These are phyloP conservation scores for Apocheima hispidaria DNA, from an alignment of 2,888 invertebrate species.

Conservation along the genomic window DNA sequence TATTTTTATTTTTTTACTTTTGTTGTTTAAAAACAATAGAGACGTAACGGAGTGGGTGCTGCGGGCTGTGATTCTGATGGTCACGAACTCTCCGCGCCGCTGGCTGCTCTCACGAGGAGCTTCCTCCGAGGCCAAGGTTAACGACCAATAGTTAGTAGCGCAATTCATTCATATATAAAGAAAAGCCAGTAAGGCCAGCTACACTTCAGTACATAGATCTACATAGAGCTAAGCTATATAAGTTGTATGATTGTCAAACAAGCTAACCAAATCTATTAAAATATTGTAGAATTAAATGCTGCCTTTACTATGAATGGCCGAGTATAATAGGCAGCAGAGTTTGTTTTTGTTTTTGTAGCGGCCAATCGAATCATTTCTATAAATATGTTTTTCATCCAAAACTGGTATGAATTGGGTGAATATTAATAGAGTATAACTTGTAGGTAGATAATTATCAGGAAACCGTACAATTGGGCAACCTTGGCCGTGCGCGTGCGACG, in stretches of 20 bases:
- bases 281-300: neutral
- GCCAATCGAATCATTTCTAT: neutral
- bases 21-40: neutral
- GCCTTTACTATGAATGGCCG: neutral
- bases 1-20: no score
- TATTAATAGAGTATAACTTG: constrained; percentile 8
- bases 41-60: constrained; percentile 25
- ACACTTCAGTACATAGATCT: no score
- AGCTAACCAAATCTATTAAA: neutral
- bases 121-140: constrained; percentile 25
- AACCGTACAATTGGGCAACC: constrained; percentile 42
- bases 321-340: neutral
- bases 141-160: no score
- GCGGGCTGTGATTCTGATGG: constrained; percentile 28
- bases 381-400: neutral
- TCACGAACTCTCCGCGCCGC: constrained; percentile 38
- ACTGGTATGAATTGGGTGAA: neutral
- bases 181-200: no score
- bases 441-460: constrained; percentile 22
- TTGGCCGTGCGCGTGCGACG: constrained; percentile 55
- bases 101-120: constrained; percentile 37
- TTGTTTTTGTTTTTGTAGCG: neutral
- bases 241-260: no score
- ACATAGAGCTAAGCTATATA: no score
- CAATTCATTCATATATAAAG: no score